Conservation (phyloP, 2,797 vertebrate species). For the Bradypodion ventrale region DNA sequence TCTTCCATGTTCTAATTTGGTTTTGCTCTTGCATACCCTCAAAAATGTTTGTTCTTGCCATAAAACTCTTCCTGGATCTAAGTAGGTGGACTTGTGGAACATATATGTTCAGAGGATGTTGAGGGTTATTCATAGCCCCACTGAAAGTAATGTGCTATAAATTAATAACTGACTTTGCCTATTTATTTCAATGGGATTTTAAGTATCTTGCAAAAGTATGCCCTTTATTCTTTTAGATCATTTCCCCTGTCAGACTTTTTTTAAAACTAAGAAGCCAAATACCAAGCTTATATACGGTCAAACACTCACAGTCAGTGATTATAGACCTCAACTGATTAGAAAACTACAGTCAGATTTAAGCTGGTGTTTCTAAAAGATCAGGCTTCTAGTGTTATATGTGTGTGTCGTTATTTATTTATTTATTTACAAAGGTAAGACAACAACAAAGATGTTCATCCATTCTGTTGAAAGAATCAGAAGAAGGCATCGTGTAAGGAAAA, state of each 20-base stretch:
- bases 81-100: too few species aligned
- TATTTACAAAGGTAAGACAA: not conserved
- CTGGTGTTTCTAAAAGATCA: not conserved
- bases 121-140: not conserved
- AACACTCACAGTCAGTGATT: too few species aligned
- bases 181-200: not conserved
- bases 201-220: not conserved
- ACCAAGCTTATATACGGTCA: too few species aligned
- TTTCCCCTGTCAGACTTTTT: not conserved
- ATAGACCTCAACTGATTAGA: not conserved
- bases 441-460: accelerated
- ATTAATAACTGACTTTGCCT: not conserved
- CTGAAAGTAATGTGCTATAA: not conserved
- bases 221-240: not conserved
- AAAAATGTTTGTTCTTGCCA: too few species aligned
- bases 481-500: not conserved
- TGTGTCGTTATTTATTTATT: not conserved
- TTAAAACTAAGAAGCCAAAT: not conserved
- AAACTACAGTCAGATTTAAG: not conserved
- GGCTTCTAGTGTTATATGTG: not conserved
- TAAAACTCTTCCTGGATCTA: too few species aligned
- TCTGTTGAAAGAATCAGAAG: not conserved
- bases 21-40: too few species aligned
- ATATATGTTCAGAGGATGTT: not conserved
- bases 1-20: too few species aligned